Evolutionary conservation across 92 coral and sea anemone genomes (phyloP), one percentile per base, ranked within the genome.

Genomic region (Pocillopora grandis): DNA sequence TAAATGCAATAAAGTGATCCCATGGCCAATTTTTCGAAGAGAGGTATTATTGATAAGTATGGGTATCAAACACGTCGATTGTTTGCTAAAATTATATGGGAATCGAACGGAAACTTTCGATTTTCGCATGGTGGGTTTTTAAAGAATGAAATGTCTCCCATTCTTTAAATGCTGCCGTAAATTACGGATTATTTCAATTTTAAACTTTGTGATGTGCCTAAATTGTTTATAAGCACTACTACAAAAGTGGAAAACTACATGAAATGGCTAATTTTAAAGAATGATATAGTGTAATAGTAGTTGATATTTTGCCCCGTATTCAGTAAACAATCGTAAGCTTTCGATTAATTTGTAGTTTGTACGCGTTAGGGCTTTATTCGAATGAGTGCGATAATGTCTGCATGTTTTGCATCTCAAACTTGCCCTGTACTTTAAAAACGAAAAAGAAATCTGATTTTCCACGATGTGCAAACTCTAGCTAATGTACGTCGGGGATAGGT

Each of bases 391-490:
- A 60, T 31, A 35, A 76, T 2, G 27, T 59, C 80, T 18, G 69
- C 1, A 60, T 61, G 16, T 62, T 76, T 75, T 23, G 20, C n/a
- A 20, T 12, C 48, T 17, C 23, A 76, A 36, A 76, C 64, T 66
- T 42, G 48, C 10, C 18, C 12, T 65, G 6, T 71, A 17, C 72
- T 78, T n/a, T 1, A 18, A 42, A 42, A 16, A 17, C 16, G 36
- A 77, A 19, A n/a, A 31, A 37, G 11, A 20, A 65, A 78, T 37
- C 63, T 52, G 9, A 65, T 21, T 42, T 49, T 63, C 60, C 49
- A 48, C 72, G 65, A 63, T 78, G 64, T 65, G 21, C 58, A 48
- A 56, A 63, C 21, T 77, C 72, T 61, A 66, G 52, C 72, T 21
- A 64, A 61, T 65, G 65, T 59, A n/a, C 19, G 19, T 42, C 4